Conservation (phyloP, 37 sponge, comb jelly and placozoan genomes). For the Halichondria panicea region DNA sequence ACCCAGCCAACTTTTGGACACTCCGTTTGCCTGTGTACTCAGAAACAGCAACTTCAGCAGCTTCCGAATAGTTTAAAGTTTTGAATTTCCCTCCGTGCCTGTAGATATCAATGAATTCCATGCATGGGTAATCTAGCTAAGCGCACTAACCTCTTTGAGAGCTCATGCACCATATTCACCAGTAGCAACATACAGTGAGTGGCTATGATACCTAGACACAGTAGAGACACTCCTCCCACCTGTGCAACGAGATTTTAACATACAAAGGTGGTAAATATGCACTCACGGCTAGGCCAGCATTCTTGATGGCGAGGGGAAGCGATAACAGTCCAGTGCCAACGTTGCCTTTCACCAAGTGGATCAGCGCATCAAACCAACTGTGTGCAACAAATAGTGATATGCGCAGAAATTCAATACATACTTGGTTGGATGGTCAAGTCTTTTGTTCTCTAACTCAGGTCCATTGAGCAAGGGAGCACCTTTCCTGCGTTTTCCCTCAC, state of each 20-base stretch:
- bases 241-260: too few species aligned
- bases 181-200: slow-evolving; percentile 83
- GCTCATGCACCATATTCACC: slow-evolving; percentile 12
- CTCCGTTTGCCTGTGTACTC: slow-evolving; percentile 4
- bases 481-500: too few species aligned
- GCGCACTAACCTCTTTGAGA: slow-evolving; percentile 22
- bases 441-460: too few species aligned
- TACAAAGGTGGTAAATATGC: too few species aligned
- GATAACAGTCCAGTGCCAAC: slow-evolving; percentile 92
- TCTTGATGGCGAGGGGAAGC: slow-evolving; percentile 69
- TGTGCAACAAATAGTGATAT: neutral
- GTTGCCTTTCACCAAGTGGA: slow-evolving; percentile 89
- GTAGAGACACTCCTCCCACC: slow-evolving; percentile 51
- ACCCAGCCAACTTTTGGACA: slow-evolving; percentile 15
- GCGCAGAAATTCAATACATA: too few species aligned
- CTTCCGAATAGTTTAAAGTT: slow-evolving; percentile 79
- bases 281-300: slow-evolving; percentile 81
- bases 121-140: too few species aligned
- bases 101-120: neutral
- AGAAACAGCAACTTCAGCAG: slow-evolving; percentile 54
- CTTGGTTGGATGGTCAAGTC: too few species aligned
- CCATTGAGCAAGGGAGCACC: too few species aligned
- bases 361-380: slow-evolving; percentile 76
- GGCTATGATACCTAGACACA: slow-evolving; percentile 72
- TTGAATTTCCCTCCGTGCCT: too few species aligned